Evolutionary conservation across 2,888 invertebrate species (phyloP).

Genomic region (Thereva unica): DNA sequence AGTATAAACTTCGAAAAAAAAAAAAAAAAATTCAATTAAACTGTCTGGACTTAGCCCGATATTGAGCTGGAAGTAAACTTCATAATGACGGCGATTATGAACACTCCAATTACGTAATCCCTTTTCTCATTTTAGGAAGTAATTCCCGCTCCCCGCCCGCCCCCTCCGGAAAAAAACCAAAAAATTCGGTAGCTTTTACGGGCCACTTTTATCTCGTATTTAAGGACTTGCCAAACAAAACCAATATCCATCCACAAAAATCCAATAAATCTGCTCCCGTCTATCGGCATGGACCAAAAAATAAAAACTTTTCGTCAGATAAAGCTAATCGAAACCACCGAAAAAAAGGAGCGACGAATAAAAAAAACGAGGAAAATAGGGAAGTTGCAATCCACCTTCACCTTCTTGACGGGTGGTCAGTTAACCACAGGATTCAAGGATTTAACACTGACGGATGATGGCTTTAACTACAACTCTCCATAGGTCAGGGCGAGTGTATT

Average conservation of each 20-base stretch:
- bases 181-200: slow-evolving; percentile 13
- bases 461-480: no score
- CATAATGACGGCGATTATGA: slow-evolving; percentile 38
- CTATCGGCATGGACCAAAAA: slow-evolving; percentile 15
- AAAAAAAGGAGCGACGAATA: neutral
- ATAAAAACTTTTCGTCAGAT: slow-evolving; percentile 31
- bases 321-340: slow-evolving; percentile 29
- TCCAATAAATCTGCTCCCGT: slow-evolving; percentile 36
- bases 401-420: slow-evolving; percentile 32
- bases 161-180: neutral
- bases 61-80: slow-evolving; percentile 33
- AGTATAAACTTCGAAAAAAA: slow-evolving; percentile 6
- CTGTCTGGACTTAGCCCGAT: slow-evolving; percentile 20
- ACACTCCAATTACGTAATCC: slow-evolving; percentile 39
- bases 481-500: no score
- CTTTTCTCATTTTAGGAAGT: slow-evolving; percentile 11
- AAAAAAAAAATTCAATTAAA: slow-evolving; percentile 37
- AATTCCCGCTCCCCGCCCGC: slow-evolving; percentile 7
- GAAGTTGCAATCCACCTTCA: neutral
- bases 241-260: slow-evolving; percentile 40
- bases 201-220: slow-evolving; percentile 35
- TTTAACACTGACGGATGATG: no score
- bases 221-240: slow-evolving; percentile 41
- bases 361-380: no score
- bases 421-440: neutral